Evolutionary conservation across 2,113 vertebrate genomes (phyloP), one percentile per base, ranked within the genome.

Genomic region (Australoheros scitulus): DNA sequence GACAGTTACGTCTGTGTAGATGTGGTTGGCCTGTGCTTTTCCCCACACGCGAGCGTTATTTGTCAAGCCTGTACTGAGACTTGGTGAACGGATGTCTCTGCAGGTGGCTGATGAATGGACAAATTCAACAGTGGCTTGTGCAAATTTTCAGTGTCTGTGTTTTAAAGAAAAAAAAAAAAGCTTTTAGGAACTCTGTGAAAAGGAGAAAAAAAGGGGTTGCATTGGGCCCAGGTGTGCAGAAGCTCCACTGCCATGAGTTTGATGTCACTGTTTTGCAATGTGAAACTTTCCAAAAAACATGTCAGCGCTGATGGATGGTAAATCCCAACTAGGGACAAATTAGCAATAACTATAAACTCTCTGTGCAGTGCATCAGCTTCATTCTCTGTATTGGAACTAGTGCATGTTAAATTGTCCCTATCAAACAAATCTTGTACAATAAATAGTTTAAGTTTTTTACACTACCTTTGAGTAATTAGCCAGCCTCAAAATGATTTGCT

Each of bases 81-180:
- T n/a, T 29, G 17, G 65, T 13, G 36, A 79, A 61, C 7, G 20
- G 65, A 79, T 86, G 70, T 86, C 22, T 78, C 11, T 76, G 61
- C 85, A 88, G 83, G 61, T 87, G 79, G 70, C 72, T 81, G 47
- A 60, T 50, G 68, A 77, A 82, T 13, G 11, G 41, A 29, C 77
- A 65, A 82, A 24, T 79, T 77, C 34, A 86, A 18, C 22, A 43
- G 26, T 26, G 50, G 15, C 15, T 15, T 7, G 6, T 17, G 17
- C 50, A 52, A 52, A 4, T 52, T 52, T 52, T 18, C 50, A 52
- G 50, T 17, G 18, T 52, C 15, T 17, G 14, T 47, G 36, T 38
- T 34, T 7, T 5, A 7, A 43, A 43, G 5, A 43, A 43, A 43
- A 43, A 47, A 50, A 43, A 50, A 50, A 52, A 18, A 18, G 47